Base-by-base conservation (phyloP, 2,113 vertebrate species). In the Onychostruthus taczanowskii region DNA sequence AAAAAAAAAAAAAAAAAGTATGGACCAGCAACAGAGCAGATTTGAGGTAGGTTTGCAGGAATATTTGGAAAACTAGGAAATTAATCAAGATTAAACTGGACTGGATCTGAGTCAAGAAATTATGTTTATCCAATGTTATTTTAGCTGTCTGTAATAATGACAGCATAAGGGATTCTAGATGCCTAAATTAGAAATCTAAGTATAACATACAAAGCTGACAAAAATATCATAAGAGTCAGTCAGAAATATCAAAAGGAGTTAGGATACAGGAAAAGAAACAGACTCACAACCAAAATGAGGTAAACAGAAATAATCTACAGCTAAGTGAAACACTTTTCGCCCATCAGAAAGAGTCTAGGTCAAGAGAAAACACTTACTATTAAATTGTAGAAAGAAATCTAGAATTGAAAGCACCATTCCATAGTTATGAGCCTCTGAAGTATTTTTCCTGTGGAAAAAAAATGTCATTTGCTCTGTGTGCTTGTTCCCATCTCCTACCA, bases 231-330 rank as follows among this genome's bases (percentile, higher is more conserved):
- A 33, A 11, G 37, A 35, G 1, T 31, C 37, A 68, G 21, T 59
- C 26, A 59, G 37, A 68, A 86, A 37, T 59, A 68, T 15, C 26
- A 43, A 59, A 69, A 88, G 3, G 6, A 85, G 4, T 31, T 23
- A 74, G 23, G 35, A 55, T 26, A 46, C 4, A 37, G 5, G 24
- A 28, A 52, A 67, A 41, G 9, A 13, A 85, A 16, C 5, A 50
- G 26, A 27, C 4, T 3, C 27, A 44, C 5, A 68, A n/a, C 4
- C 0, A 62, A 67, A 81, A n/a, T 1, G 7, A 55, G n/a, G 0
- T 3, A 55, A 62, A 9, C 3, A 16, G 52, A 76, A 55, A 30
- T 37, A 4, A 2, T 1, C 8, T 11, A 7, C 76, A 35, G 5
- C 3, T 33, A 78, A 52, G 18, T 35, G 6, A 13, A 76, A 62